Evolutionary conservation across 1,140 invertebrate species (phyloP), one percentile per base, ranked within the genome.

Genomic region (Drosophila sechellia): DNA sequence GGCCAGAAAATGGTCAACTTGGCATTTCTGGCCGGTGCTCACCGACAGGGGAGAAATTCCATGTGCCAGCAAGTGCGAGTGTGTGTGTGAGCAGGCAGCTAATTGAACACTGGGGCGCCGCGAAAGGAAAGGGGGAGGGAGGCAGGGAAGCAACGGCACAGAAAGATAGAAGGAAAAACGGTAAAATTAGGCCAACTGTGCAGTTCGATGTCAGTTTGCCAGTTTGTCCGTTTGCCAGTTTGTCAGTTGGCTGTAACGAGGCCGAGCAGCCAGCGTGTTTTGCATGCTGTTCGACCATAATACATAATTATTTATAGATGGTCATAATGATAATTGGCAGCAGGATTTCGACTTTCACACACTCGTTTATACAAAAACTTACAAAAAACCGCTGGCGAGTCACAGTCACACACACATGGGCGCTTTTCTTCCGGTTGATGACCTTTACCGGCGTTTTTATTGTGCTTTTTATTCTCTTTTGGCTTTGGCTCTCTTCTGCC

Each of bases 371-470:
- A 66, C 12, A 52, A n/a, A 37, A 5, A 45, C 55, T 50, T 25
- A 45, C 37, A 73, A 1, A 8, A 8, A 31, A 31, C 1, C 6
- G 6, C 8, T 31, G 31, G 31, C 31, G 3, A 31, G 31, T 31
- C 31, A 31, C 31, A 45, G 50, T 45, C 34, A 45, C 37, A 54
- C 52, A 56, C 50, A 39, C 52, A 53, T 46, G 60, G 53, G 55
- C 58, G 77, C 52, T 73, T 87, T 79, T 81, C 83, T 90, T 90
- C 87, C 86, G 86, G 86, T 90, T 90, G 86, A 90, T 90, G 86
- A 90, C 86, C 86, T 90, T 90, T 90, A 87, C 86, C 86, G 86
- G 81, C 86, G 73, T 90, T 83, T 87, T 79, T 90, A 90, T 89
- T 89, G 66, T 83, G 71, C 68, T 83, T 20, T 20, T 20, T 45